Evolutionary conservation across 30 jellyfish, hydroid and myxozoan species (phyloP).

Genomic region (Mastigias papua): DNA sequence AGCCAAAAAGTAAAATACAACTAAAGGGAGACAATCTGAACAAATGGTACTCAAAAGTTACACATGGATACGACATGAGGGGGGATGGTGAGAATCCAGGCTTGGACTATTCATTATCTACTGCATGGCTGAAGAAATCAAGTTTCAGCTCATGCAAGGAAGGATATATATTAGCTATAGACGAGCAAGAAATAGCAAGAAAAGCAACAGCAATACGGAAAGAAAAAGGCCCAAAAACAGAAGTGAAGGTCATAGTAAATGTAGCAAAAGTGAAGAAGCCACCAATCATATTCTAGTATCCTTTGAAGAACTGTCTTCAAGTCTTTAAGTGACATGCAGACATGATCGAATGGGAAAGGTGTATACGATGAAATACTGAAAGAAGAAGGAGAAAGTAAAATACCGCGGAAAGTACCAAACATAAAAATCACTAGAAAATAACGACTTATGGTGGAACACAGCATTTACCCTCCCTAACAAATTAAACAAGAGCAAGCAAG

Average conservation of each 20-base stretch:
- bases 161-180: not conserved
- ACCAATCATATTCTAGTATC: no score
- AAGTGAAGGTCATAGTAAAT: not conserved
- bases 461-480: not conserved
- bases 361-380: not conserved
- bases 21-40: not conserved
- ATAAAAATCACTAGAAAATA: no score
- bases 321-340: not conserved
- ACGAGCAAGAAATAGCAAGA: not conserved
- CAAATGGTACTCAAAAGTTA: not conserved
- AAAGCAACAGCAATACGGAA: not conserved
- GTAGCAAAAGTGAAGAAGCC: not conserved
- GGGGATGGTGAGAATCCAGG: not conserved
- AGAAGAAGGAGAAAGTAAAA: not conserved
- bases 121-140: not conserved
- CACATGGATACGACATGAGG: not conserved
- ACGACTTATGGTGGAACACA: not conserved
- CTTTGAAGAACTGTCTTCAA: not conserved
- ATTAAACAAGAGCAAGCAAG: not conserved
- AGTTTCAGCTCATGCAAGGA: not conserved
- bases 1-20: not conserved
- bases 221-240: not conserved
- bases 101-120: not conserved
- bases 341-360: not conserved
- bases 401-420: not conserved